Conservation (phyloP, 2,797 vertebrate species). For the Acestrorhynchus altus region DNA sequence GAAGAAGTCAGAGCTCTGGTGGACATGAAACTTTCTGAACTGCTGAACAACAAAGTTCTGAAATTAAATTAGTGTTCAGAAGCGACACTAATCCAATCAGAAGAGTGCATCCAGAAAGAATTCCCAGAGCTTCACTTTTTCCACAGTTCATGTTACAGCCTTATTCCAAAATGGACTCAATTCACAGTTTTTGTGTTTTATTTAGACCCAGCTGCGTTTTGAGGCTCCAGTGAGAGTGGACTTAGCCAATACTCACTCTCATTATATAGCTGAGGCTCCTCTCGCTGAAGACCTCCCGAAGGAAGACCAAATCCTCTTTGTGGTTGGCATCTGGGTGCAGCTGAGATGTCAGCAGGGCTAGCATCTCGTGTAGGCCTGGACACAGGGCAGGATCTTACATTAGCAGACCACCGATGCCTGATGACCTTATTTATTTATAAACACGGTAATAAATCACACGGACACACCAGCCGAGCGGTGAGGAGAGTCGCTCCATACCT, state of each 20-base stretch:
- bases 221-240: too few relatives aligned
- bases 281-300: conserved; percentile 90
- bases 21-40: too few relatives aligned
- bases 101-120: too few relatives aligned
- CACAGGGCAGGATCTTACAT: not conserved
- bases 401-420: not conserved
- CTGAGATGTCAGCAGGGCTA: conserved; percentile 91
- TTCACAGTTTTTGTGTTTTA: too few relatives aligned
- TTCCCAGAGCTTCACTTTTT: too few relatives aligned
- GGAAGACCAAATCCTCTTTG: conserved; percentile 90
- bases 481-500: conserved; percentile 65
- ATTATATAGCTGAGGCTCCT: conserved; percentile 89
- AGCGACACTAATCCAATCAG: too few relatives aligned
- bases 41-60: too few relatives aligned
- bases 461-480: not conserved
- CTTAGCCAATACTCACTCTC: conserved; percentile 78
- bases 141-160: too few relatives aligned
- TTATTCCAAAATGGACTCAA: too few relatives aligned
- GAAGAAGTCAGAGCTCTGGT: too few relatives aligned
- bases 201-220: too few relatives aligned
- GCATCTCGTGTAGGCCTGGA: conserved; percentile 89
- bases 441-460: not conserved
- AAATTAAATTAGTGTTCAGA: too few relatives aligned
- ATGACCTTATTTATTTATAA: not conserved
- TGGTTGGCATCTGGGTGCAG: conserved; percentile 90